Base-by-base conservation (phyloP, 2,888 invertebrate species). In the Vesta saturnalis region DNA sequence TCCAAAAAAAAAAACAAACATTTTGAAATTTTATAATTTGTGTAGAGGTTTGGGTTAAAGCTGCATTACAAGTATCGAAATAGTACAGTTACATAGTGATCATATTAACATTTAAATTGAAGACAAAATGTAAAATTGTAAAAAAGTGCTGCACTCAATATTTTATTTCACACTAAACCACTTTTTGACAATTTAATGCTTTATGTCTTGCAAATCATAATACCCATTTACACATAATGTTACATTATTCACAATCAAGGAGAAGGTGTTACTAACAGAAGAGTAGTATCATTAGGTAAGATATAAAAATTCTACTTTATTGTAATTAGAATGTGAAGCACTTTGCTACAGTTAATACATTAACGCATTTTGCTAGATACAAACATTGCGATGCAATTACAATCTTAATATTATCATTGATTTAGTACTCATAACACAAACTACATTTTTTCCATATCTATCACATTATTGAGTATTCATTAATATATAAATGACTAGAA, bases 401-500 rank as follows among this genome's bases (percentile, higher is more conserved):
- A 30, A 58, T 15, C 59, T 58, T 64, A 39, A 46, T 23, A 19
- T 58, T 64, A 58, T n/a, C n/a, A n/a, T 56, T 23, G 39, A 55
- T 14, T 55, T 22, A 22, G 55, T 21, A 22, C 10, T 22, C 1
- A 23, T 62, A 62, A 67, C 52, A 49, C 58, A 52, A 54, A 66
- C 39, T 39, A 39, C 60, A 54, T 60, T 60, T 66, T 49, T 39
- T 39, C 35, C 55, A 64, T 56, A 59, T 65, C 58, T 66, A 69
- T 69, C 64, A 69, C 69, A 69, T 66, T 43, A 62, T 64, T 62
- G 69, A 62, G 61, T 62, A 47, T 57, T 39, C 39, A 39, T 10
- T 35, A 35, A 62, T 69, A 66, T 43, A 61, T 62, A 69, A 66
- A 59, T 64, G 69, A 69, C 69, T 66, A 66, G 69, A 62, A 60